These are phyloP conservation scores for Syngnathus scovelli DNA, from an alignment of 2,113 vertebrate species.

Conservation along the genomic window DNA sequence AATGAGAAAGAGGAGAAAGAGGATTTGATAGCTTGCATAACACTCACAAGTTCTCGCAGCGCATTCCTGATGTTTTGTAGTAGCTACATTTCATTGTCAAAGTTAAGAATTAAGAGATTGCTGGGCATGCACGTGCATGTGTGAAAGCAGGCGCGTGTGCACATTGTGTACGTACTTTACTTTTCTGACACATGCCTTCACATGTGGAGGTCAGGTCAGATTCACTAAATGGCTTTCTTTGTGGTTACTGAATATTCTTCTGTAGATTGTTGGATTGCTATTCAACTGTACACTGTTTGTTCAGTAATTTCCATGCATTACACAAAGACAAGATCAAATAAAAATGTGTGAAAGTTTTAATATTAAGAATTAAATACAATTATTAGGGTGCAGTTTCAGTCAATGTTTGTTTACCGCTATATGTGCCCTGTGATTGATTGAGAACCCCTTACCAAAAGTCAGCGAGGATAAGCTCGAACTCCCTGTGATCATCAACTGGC, in stretches of 20 bases:
- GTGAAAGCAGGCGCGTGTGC: background rate
- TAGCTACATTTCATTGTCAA: background rate
- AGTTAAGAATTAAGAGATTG: background rate
- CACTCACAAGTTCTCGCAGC: background rate
- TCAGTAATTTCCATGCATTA: background rate
- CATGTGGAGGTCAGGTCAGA: background rate
- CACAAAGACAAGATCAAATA: background rate
- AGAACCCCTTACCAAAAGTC: background rate
- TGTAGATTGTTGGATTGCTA: background rate
- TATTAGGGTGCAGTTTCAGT: too few relatives aligned
- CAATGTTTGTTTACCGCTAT: background rate
- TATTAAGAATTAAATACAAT: background rate
- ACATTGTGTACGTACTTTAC: background rate
- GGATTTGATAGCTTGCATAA: background rate
- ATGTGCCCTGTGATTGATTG: background rate
- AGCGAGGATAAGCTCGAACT: too few relatives aligned
- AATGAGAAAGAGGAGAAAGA: background rate
- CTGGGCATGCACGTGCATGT: conserved; percentile 1
- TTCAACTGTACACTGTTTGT: background rate
- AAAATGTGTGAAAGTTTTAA: background rate
- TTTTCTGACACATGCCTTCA: background rate
- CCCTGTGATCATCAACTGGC: background rate
- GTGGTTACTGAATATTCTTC: background rate
- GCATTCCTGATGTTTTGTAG: background rate
- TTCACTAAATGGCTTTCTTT: background rate